Evolutionary conservation across 2,113 vertebrate species (phyloP), one percentile per base, ranked within the genome.

Genomic region (Syngnathus typhle): DNA sequence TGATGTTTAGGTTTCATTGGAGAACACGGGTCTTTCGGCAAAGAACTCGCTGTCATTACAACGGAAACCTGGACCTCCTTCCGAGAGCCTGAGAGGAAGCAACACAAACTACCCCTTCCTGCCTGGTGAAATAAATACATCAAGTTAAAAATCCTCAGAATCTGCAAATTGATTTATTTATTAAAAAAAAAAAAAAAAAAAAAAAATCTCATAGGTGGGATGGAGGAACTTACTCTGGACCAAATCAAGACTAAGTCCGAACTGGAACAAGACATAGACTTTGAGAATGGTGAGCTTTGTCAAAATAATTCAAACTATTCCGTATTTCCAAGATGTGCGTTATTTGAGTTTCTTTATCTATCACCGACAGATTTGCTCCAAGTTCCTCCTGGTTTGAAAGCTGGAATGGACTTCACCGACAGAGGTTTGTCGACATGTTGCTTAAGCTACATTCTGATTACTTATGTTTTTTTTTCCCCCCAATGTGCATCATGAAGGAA

Each of bases 1-100:
- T 37, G 5, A 51, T 13, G 36, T 68, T 6, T 19, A 96, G 94
- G 93, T 93, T 59, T 77, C 91, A 61, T 70, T 94, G 73, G 93
- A 93, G 68, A 89, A 96, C 85, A 94, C 90, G 0, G 87, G 91
- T 7, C 86, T 95, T 39, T 94, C 94, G 0, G 89, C 93, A 6
- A 95, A 95, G 60, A 96, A 95, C 72, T 96, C 95, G 0, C 89
- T 96, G 23, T 96, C 95, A 23, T 88, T 96, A 39, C 92, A 86
- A 55, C 91, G 95, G 2, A 93, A 93, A 2, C 94, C 94, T 0
- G 94, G 92, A 2, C 92, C 93, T 8, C 89, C 82, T 0, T 85
- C 92, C 32, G 93, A 96, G 78, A 93, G 94, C 49, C 87, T 96
- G 1, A 80, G 92, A 83, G 94, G 94, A 67, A 95, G 93, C 70